Evolutionary conservation across 2,113 vertebrate species (phyloP).

Genomic region (Peromyscus leucopus): DNA sequence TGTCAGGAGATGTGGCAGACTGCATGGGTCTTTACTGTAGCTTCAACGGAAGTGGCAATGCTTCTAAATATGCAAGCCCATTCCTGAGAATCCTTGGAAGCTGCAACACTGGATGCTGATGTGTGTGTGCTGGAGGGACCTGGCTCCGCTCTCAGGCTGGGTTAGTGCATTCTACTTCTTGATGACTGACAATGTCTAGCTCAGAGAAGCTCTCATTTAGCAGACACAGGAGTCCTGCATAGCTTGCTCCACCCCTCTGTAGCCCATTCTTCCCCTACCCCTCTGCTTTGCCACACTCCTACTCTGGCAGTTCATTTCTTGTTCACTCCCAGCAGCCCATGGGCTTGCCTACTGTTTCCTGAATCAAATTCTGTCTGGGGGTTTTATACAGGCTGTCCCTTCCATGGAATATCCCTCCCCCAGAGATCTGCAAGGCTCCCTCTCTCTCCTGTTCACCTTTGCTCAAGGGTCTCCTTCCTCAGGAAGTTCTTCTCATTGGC

Average conservation of each 20-base stretch:
- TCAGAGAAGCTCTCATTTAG: background rate
- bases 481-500: background rate
- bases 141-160: background rate
- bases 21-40: background rate
- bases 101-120: background rate
- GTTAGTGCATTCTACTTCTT: background rate
- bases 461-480: background rate
- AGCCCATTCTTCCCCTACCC: background rate
- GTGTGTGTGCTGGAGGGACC: background rate
- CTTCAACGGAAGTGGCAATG: background rate
- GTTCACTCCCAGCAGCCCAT: background rate
- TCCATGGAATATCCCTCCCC: background rate
- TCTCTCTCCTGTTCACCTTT: background rate
- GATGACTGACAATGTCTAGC: background rate
- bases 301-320: background rate
- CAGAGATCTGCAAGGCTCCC: background rate
- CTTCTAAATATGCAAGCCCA: background rate
- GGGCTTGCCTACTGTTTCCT: background rate
- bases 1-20: background rate
- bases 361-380: background rate
- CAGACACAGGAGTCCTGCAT: background rate
- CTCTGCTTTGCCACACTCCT: background rate
- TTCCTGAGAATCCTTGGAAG: background rate
- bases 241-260: too few species aligned
- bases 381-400: background rate